These are phyloP conservation scores for Microtus agrestis DNA, from an alignment of 2,797 vertebrate species.

Conservation along the genomic window DNA sequence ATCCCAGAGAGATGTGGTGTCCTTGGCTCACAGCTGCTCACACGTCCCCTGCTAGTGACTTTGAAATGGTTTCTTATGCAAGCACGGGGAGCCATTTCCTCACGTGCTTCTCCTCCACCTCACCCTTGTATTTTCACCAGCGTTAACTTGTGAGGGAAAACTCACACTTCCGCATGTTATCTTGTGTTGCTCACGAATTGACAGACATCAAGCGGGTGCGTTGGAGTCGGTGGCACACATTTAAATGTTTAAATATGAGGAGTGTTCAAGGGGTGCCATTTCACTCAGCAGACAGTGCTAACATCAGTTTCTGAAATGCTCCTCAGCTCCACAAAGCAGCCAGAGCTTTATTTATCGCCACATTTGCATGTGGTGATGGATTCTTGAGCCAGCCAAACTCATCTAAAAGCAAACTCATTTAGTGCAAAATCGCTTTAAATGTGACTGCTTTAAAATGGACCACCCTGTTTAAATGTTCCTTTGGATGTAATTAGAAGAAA, in stretches of 20 bases:
- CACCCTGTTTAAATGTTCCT: constrained; percentile 78
- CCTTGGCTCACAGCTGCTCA: not conserved
- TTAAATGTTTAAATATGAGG: constrained; percentile 72
- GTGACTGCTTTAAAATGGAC: constrained; percentile 80
- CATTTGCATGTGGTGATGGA: constrained; percentile 82
- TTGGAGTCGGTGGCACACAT: constrained; percentile 68
- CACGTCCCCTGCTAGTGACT: not conserved
- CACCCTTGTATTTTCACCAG: constrained; percentile 40
- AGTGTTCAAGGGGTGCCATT: constrained; percentile 66
- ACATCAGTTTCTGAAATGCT: constrained; percentile 78
- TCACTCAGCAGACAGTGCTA: constrained; percentile 73
- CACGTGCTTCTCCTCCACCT: not conserved
- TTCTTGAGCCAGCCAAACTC: constrained; percentile 81
- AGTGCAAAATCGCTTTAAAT: constrained; percentile 82
- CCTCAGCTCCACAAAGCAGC: constrained; percentile 71
- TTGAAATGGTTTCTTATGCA: not conserved
- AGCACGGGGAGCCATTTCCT: not conserved
- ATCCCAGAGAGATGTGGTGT: not conserved
- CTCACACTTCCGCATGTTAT: constrained; percentile 66
- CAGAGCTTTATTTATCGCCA: constrained; percentile 81
- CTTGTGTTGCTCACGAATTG: constrained; percentile 58
- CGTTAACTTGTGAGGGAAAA: constrained; percentile 56
- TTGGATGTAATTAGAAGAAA: constrained; percentile 80
- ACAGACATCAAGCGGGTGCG: constrained; percentile 52
- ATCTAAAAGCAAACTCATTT: constrained; percentile 82